These are phyloP conservation scores for Aegithalos caudatus DNA, from an alignment of 2,113 vertebrate genomes.

Conservation along the genomic window DNA sequence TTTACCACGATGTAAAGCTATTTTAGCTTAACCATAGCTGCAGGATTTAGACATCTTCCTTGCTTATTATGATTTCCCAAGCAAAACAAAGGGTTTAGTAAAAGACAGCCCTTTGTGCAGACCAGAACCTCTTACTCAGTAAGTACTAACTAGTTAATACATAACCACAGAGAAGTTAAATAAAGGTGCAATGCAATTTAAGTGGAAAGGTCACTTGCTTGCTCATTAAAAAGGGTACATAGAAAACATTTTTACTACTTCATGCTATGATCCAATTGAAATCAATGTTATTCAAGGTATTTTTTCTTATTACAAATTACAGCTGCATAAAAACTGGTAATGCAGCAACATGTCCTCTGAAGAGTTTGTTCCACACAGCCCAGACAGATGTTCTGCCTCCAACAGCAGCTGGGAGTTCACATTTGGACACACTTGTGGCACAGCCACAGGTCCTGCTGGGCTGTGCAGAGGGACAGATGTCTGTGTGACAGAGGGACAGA, in stretches of 20 bases:
- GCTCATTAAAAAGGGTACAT: not conserved
- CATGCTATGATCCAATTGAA: not conserved
- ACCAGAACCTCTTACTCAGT: not conserved
- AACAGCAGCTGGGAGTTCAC: not conserved
- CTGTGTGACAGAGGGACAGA: not conserved
- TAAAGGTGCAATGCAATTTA: not conserved
- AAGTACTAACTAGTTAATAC: constrained; percentile 42
- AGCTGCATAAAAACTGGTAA: not conserved
- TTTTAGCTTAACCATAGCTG: not conserved
- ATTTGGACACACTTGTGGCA: not conserved
- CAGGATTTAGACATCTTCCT: not conserved
- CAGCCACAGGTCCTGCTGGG: not conserved
- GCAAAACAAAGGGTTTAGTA: not conserved
- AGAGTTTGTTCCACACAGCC: not conserved
- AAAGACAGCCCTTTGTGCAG: not conserved
- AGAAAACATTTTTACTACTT: not conserved
- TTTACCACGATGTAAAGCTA: not conserved
- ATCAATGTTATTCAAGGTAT: not conserved
- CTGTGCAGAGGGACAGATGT: not conserved
- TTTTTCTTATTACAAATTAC: not conserved
- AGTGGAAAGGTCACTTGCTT: not conserved
- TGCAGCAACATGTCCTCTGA: not conserved
- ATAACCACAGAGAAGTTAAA: constrained; percentile 19
- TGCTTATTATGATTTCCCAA: not conserved
- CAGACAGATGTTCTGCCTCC: not conserved